Percentiles rank a stretch among this genome's conserved stretches.
Conservation (phyloP, 2,888 invertebrate genomes). For the Amblyjoppa fuscipennis region DNA sequence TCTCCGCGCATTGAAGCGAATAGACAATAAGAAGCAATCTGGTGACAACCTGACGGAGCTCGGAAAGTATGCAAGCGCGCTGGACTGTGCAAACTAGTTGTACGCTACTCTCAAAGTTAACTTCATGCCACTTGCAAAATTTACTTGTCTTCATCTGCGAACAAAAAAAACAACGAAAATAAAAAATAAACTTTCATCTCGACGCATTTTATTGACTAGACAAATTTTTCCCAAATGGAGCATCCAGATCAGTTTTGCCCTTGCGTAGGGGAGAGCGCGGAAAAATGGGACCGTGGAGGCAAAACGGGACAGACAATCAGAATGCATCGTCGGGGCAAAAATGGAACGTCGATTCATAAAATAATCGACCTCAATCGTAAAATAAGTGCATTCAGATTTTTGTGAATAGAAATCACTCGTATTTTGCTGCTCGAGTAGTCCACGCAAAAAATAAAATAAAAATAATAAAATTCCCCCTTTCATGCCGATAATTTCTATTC, state of each 20-base stretch:
- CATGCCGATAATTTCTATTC: neutral
- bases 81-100: conserved; percentile 63
- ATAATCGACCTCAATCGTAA: too few relatives aligned
- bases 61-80: conserved; percentile 75
- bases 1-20: neutral
- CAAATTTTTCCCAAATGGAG: too few relatives aligned
- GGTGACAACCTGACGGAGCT: conserved; percentile 57
- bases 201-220: too few relatives aligned
- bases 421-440: too few relatives aligned
- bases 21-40: neutral
- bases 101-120: neutral
- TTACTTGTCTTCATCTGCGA: neutral
- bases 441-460: too few relatives aligned
- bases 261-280: too few relatives aligned
- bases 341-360: too few relatives aligned
- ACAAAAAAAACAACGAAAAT: neutral
- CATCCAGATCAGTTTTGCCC: too few relatives aligned
- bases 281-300: neutral
- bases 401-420: too few relatives aligned
- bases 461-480: neutral
- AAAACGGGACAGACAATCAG: neutral
- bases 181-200: neutral
- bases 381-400: too few relatives aligned
- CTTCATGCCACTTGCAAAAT: neutral
- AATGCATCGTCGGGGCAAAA: too few relatives aligned